Conservation (phyloP, 2,113 vertebrate species). For the Stictonetta naevosa region DNA sequence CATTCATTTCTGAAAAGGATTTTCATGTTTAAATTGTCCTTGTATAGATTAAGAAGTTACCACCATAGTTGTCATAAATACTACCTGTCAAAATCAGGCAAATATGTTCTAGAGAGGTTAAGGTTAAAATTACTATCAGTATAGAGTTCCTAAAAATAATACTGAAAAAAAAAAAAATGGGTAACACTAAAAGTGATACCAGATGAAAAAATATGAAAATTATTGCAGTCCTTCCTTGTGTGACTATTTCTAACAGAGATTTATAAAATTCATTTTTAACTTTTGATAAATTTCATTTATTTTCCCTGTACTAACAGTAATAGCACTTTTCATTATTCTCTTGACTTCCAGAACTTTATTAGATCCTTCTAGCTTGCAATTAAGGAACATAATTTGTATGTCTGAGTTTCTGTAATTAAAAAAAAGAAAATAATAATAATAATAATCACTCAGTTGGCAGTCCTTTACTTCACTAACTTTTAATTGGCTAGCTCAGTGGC, state of each 20-base stretch:
- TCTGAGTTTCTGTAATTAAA: not conserved
- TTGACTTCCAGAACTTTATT: slow-evolving; percentile 1
- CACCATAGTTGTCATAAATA: not conserved
- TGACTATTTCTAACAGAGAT: not conserved
- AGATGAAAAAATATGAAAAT: not conserved
- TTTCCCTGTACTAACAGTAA: not conserved
- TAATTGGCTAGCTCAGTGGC: not conserved
- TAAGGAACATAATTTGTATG: not conserved
- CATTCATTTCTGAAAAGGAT: not conserved
- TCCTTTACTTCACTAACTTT: not conserved
- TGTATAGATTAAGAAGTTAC: not conserved
- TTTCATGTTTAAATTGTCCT: not conserved
- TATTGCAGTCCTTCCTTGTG: not conserved
- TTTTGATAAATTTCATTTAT: not conserved
- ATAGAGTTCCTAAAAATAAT: not conserved
- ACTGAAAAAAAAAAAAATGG: not conserved
- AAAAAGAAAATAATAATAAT: not conserved
- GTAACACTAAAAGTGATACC: not conserved
- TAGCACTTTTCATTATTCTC: not conserved
- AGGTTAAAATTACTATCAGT: not conserved
- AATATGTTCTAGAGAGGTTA: not conserved
- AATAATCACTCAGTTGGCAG: not conserved
- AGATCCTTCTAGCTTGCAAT: not conserved
- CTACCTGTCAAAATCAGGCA: not conserved
- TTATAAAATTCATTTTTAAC: not conserved